Evolutionary conservation across 2,888 invertebrate species (phyloP).

Genomic region (Panopea generosa): DNA sequence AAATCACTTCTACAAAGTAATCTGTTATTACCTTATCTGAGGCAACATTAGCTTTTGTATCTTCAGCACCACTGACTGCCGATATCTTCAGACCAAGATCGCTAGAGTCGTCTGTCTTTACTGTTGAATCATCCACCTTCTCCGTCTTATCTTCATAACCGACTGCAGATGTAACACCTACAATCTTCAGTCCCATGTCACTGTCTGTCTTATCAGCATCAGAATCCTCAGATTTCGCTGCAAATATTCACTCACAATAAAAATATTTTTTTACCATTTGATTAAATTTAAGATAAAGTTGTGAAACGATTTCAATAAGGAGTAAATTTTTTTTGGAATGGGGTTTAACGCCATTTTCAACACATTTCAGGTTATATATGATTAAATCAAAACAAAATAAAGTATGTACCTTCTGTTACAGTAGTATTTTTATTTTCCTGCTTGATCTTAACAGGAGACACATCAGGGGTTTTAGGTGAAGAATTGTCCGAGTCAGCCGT

Average conservation of each 20-base stretch:
- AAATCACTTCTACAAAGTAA: too few species aligned
- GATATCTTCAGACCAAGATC: constrained; percentile 65
- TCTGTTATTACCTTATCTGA: too few species aligned
- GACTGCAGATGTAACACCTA: constrained; percentile 46
- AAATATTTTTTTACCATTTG: not conserved
- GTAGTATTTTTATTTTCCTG: constrained; percentile 12
- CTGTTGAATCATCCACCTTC: not conserved
- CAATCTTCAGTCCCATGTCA: constrained; percentile 32
- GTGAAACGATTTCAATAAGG: too few species aligned
- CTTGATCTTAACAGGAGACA: constrained; percentile 15
- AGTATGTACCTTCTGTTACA: too few species aligned
- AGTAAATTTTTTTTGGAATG: too few species aligned
- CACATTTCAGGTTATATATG: too few species aligned
- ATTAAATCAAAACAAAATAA: too few species aligned
- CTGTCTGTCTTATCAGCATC: not conserved
- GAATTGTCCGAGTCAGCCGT: too few species aligned
- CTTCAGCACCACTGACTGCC: constrained; percentile 63
- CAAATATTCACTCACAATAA: constrained; percentile 9
- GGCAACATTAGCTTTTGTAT: constrained; percentile 21
- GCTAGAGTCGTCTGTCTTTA: not conserved
- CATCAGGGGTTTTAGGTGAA: too few species aligned
- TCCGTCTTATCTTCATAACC: constrained; percentile 34
- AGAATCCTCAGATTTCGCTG: constrained; percentile 14
- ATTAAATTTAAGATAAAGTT: not conserved
- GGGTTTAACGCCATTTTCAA: too few species aligned